These are phyloP conservation scores for Leptinotarsa peninsularis DNA, from an alignment of 2,888 invertebrate genomes.

Conservation along the genomic window DNA sequence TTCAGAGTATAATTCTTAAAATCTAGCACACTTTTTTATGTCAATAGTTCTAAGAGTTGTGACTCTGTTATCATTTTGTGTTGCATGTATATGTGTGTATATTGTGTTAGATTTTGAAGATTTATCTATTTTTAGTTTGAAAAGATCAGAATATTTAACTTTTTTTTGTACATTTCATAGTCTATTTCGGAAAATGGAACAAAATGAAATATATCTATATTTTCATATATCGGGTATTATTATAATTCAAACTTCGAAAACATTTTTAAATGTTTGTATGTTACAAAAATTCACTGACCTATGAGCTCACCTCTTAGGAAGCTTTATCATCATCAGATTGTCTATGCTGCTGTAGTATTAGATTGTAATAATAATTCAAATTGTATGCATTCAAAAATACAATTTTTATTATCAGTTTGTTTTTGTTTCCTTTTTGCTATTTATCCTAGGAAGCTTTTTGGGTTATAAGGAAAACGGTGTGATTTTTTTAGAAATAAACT, in stretches of 20 bases:
- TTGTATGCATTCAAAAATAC: conserved; percentile 57
- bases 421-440: conserved; percentile 7
- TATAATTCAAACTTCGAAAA: conserved; percentile 22
- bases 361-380: conserved; percentile 44
- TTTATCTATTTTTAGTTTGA: conserved; percentile 39
- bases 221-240: conserved; percentile 40
- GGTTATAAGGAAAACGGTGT: too few relatives aligned
- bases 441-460: too few relatives aligned
- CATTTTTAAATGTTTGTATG: conserved; percentile 20
- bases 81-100: conserved; percentile 48
- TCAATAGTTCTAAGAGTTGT: conserved; percentile 30
- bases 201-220: conserved; percentile 44
- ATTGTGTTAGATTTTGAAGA: conserved; percentile 53
- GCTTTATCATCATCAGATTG: conserved; percentile 50
- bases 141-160: conserved; percentile 26
- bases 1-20: conserved; percentile 34
- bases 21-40: conserved; percentile 47
- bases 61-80: conserved; percentile 34
- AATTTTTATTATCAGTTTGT: conserved; percentile 53
- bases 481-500: too few relatives aligned
- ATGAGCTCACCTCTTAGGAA: conserved; percentile 31
- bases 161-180: conserved; percentile 40
- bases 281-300: background rate
- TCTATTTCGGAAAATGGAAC: conserved; percentile 37
- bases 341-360: conserved; percentile 53